Evolutionary conservation across 2,113 vertebrate species (phyloP).

Genomic region (Malurus melanocephalus): DNA sequence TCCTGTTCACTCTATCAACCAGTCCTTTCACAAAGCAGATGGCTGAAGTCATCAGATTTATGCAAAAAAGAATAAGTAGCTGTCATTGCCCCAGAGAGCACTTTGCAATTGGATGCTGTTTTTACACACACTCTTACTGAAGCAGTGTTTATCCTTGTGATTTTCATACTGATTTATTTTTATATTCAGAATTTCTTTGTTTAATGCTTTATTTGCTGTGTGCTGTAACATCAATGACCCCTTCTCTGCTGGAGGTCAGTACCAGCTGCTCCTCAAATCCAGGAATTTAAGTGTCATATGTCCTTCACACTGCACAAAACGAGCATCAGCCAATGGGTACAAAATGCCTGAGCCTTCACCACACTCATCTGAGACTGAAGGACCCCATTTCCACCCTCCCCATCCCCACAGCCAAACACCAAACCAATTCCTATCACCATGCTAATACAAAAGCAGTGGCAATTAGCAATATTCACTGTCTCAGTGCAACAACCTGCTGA

Average conservation of each 20-base stretch:
- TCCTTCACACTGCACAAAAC: background rate
- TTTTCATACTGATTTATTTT: background rate
- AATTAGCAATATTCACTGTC: too few relatives aligned
- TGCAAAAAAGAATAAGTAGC: conserved; percentile 53
- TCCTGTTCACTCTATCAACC: conserved; percentile 52
- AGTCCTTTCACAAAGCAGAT: conserved; percentile 47
- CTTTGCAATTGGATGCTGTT: background rate
- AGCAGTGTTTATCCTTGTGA: background rate
- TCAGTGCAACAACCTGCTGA: too few relatives aligned
- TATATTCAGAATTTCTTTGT: background rate
- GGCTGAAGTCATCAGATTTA: conserved; percentile 54
- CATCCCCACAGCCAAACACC: background rate
- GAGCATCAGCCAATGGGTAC: accelerated
- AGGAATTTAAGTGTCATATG: background rate
- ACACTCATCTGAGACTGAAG: background rate
- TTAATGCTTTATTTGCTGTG: background rate
- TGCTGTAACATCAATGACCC: background rate
- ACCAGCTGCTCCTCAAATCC: background rate
- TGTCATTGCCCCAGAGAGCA: conserved; percentile 10
- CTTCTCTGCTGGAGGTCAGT: background rate
- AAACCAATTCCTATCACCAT: background rate
- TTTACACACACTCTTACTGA: background rate
- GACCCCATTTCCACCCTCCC: background rate
- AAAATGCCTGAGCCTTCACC: background rate
- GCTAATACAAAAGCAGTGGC: too few relatives aligned